phyloP scores from a whole-genome alignment of 2,113 vertebrate genomes.

The Callocephalon fimbriatum region DNA sequence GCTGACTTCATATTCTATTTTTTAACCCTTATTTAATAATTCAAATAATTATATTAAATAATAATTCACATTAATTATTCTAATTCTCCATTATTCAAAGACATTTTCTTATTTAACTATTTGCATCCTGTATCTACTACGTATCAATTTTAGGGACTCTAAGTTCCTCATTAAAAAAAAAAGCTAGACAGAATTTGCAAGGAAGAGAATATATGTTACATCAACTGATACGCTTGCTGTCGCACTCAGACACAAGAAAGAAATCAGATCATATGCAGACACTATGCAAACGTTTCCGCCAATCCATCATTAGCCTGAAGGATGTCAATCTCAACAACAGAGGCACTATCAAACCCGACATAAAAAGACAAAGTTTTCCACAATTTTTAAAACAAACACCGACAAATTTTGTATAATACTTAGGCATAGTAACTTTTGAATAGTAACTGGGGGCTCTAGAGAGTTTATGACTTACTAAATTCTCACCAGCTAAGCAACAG shows the following conservation, averaged over 20 bases:
- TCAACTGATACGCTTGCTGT: background rate
- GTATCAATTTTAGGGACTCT: background rate
- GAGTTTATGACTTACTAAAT: slow-evolving; percentile 10
- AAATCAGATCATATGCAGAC: background rate
- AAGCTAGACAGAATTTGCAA: background rate
- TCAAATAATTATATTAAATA: too few relatives aligned
- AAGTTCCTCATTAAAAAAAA: slow-evolving; percentile 24
- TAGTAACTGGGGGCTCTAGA: background rate
- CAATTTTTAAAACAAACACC: background rate
- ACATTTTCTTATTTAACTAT: background rate
- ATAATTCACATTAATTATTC: too few relatives aligned
- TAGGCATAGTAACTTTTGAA: background rate
- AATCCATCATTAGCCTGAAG: background rate
- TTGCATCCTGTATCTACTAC: background rate
- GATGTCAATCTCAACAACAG: background rate
- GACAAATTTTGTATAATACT: background rate
- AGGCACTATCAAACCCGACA: background rate
- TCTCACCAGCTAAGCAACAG: background rate
- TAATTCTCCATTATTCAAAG: too few relatives aligned
- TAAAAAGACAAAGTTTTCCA: background rate
- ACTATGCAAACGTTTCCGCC: background rate
- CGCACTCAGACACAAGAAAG: background rate
- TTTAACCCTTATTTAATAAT: too few relatives aligned
- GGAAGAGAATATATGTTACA: background rate
- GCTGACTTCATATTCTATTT: too few relatives aligned